phyloP scores from a whole-genome alignment of 2,113 vertebrate species.

The Pterocles orientalis region DNA sequence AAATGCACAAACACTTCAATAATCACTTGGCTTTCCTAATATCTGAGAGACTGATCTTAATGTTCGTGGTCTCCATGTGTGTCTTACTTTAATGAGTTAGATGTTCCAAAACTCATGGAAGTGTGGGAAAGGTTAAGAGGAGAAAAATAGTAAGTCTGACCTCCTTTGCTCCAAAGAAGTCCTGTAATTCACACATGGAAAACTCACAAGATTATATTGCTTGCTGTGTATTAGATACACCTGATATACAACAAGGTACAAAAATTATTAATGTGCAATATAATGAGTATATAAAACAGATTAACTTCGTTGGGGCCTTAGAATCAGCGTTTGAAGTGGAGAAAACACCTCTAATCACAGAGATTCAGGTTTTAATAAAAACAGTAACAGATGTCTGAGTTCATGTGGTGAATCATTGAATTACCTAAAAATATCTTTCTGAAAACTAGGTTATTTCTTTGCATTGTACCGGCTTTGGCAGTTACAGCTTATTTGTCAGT shows the following conservation, averaged over 20 bases:
- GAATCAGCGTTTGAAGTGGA: not conserved
- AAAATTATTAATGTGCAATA: not conserved
- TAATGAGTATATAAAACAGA: not conserved
- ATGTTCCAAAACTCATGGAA: not conserved
- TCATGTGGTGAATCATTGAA: not conserved
- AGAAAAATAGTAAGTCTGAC: not conserved
- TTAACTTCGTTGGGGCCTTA: not conserved
- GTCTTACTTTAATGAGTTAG: not conserved
- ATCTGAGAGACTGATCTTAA: not conserved
- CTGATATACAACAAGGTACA: not conserved
- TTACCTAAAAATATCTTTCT: not conserved
- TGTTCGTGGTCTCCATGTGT: not conserved
- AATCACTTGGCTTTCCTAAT: not conserved
- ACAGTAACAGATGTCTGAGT: not conserved
- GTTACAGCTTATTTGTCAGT: not conserved
- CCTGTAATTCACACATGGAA: not conserved
- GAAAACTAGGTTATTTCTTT: not conserved
- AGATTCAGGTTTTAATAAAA: not conserved
- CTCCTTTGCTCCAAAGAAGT: not conserved
- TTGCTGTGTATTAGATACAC: not conserved
- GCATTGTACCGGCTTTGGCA: not conserved
- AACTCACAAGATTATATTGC: not conserved
- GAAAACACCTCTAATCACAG: not conserved
- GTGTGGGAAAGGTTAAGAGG: not conserved
- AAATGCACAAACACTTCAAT: not conserved